phyloP scores from a whole-genome alignment of 2,113 vertebrate species.

The Oncorhynchus clarkii region DNA sequence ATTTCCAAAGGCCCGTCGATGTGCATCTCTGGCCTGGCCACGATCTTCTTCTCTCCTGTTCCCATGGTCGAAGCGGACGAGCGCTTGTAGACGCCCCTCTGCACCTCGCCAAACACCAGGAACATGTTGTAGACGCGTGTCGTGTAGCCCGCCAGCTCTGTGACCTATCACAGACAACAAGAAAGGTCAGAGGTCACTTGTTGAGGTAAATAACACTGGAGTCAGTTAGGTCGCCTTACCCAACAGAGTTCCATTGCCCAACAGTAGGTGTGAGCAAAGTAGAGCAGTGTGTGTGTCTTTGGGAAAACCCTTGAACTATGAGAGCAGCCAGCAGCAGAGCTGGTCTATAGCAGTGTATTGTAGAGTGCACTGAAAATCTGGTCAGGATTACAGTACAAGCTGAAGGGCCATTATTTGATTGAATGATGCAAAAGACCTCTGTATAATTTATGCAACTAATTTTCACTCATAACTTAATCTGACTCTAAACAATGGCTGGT shows the following conservation, averaged over 20 bases:
- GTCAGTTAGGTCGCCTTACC: neutral
- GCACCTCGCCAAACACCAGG: conserved; percentile 92
- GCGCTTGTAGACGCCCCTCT: conserved; percentile 90
- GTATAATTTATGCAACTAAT: neutral
- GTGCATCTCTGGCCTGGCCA: conserved; percentile 70
- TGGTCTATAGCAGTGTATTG: neutral
- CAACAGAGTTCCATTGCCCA: neutral
- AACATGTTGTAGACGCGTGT: conserved; percentile 96
- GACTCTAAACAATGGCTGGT: neutral
- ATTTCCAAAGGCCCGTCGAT: conserved; percentile 85
- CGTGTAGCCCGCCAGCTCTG: conserved; percentile 95
- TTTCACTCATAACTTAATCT: conserved; percentile 7
- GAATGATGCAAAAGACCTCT: neutral
- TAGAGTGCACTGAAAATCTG: neutral
- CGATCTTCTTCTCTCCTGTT: conserved; percentile 66
- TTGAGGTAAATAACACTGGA: neutral
- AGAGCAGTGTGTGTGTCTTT: neutral
- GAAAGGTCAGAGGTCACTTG: conserved; percentile 12
- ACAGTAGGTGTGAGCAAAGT: neutral
- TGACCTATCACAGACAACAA: conserved; percentile 77
- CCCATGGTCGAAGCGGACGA: conserved; percentile 66
- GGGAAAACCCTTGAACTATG: neutral
- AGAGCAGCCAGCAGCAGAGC: neutral
- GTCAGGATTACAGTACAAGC: conserved; percentile 7
- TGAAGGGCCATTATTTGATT: conserved; percentile 5